Conservation (phyloP, 2,113 vertebrate species). For the human (Homo sapiens) region DNA sequence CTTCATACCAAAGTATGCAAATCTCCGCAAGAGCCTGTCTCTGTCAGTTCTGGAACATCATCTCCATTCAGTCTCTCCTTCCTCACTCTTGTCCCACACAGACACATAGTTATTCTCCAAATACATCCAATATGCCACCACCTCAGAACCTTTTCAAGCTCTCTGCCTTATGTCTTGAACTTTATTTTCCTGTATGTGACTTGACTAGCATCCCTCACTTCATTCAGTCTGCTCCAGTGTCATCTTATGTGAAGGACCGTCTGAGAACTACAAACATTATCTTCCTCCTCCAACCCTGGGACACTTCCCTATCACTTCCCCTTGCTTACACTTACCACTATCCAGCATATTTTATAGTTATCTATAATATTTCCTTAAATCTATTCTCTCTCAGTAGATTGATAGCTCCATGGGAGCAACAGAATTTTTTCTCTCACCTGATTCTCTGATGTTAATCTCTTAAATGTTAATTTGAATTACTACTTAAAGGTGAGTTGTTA, state of each 20-base stretch:
- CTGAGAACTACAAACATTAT: not conserved
- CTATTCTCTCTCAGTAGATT: not conserved
- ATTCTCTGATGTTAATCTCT: not conserved
- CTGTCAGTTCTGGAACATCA: not conserved
- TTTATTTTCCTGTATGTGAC: not conserved
- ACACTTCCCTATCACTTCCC: not conserved
- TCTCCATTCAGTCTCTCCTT: not conserved
- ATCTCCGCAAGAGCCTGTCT: not conserved
- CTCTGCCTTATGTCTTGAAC: not conserved
- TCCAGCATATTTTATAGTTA: not conserved
- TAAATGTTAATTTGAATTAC: not conserved
- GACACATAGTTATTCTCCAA: fast-evolving
- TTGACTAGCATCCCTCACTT: not conserved
- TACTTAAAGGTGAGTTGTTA: not conserved
- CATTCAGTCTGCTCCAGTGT: not conserved
- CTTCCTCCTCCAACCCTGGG: not conserved
- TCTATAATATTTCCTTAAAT: not conserved
- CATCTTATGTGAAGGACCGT: not conserved
- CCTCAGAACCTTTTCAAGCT: not conserved
- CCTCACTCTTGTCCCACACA: not conserved
- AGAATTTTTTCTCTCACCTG: not conserved
- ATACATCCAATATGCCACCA: not conserved
- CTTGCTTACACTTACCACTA: not conserved
- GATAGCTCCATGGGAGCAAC: not conserved
- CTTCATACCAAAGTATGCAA: not conserved